Evolutionary conservation across 35 echinoderm and acorn worm species (phyloP).

Genomic region (Heliocidaris tuberculata): DNA sequence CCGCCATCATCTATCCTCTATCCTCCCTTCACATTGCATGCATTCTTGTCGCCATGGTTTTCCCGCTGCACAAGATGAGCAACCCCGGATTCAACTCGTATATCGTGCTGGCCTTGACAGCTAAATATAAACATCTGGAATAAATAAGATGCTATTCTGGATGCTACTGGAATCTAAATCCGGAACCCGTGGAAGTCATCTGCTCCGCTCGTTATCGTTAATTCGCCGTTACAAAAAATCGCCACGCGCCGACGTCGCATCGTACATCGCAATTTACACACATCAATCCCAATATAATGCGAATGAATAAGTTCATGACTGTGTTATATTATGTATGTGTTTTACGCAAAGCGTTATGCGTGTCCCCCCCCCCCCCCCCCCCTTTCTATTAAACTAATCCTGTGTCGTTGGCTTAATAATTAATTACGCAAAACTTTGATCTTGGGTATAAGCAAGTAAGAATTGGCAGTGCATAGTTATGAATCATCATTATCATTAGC

Average conservation of each 20-base stretch:
- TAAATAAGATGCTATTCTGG: slow-evolving; percentile 37
- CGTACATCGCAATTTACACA: background rate
- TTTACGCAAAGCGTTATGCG: background rate
- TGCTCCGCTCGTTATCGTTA: slow-evolving; percentile 35
- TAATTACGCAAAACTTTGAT: too few species aligned
- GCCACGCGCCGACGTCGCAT: background rate
- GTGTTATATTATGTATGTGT: background rate
- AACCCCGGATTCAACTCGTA: slow-evolving; percentile 26
- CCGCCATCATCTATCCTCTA: background rate
- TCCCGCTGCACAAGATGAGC: background rate
- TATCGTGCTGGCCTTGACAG: slow-evolving; percentile 31
- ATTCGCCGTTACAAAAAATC: background rate
- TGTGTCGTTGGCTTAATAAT: background rate
- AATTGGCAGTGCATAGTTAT: too few species aligned
- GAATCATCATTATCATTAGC: too few species aligned
- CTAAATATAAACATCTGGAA: slow-evolving; percentile 43
- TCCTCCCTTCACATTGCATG: background rate
- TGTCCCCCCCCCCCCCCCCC: too few species aligned
- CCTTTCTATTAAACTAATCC: background rate
- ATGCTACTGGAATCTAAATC: slow-evolving; percentile 31
- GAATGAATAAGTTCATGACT: background rate
- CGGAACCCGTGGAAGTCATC: slow-evolving; percentile 23
- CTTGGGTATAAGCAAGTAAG: too few species aligned
- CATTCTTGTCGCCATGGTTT: slow-evolving; percentile 10
- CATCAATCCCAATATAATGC: background rate